These are phyloP conservation scores for Danaus melanippus DNA, from an alignment of 1,140 invertebrate species.

Conservation along the genomic window DNA sequence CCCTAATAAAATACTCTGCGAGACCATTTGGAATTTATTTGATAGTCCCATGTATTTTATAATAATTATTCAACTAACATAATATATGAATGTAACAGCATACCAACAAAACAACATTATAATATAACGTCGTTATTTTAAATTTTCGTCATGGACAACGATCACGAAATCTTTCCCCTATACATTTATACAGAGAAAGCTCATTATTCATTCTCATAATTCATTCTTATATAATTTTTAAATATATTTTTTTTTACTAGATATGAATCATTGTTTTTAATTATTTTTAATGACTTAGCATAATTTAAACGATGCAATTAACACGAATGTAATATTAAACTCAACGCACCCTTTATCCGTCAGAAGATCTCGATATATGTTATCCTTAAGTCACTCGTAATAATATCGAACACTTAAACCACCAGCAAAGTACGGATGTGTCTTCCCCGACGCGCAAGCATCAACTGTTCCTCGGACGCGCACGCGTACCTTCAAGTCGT, in stretches of 20 bases:
- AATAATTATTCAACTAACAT: no score
- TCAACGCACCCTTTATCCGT: conserved; percentile 17
- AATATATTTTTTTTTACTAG: conserved; percentile 4
- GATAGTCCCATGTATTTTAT: no score
- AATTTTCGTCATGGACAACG: conserved; percentile 46
- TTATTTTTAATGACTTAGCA: no score
- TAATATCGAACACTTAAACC: conserved; percentile 17
- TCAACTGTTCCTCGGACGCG: conserved; percentile 51
- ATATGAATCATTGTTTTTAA: no score
- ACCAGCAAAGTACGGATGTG: conserved; percentile 41
- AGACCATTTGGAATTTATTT: no score
- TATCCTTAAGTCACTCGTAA: conserved; percentile 24
- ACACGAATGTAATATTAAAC: no score
- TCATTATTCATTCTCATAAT: conserved; percentile 29
- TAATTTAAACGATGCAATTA: no score
- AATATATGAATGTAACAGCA: no score
- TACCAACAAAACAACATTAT: no score
- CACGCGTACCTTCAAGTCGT: conserved; percentile 32
- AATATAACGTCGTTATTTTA: conserved; percentile 6
- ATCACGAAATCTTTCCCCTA: conserved; percentile 20
- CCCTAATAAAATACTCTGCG: no score
- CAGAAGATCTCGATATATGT: conserved; percentile 12
- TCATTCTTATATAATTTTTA: conserved; percentile 33
- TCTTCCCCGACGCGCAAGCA: conserved; percentile 61
- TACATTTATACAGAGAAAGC: conserved; percentile 50